phyloP scores from a whole-genome alignment of 2,797 vertebrate genomes.

The Acrossocheilus wenchowensis region DNA sequence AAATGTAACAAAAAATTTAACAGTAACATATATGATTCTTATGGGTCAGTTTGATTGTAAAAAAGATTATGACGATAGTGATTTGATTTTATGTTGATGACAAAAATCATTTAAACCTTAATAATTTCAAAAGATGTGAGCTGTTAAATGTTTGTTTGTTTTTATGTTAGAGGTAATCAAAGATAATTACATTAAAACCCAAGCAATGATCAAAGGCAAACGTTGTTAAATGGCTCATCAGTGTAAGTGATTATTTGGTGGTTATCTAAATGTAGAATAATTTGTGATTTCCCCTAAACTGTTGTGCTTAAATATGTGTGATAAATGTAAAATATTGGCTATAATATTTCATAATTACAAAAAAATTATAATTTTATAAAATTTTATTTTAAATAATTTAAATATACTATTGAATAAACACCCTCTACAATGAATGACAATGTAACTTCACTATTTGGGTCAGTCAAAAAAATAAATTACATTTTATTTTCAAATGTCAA shows the following conservation, averaged over 20 bases:
- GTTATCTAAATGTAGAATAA: slow-evolving; percentile 30
- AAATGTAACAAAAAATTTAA: neutral
- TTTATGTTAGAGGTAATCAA: slow-evolving; percentile 50
- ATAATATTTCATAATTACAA: neutral
- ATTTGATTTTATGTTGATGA: neutral
- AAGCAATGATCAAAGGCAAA: slow-evolving; percentile 63
- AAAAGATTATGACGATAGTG: neutral
- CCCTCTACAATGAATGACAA: neutral
- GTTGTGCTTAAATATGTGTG: neutral
- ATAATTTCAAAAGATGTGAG: neutral
- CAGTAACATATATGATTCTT: neutral
- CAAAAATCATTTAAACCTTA: neutral
- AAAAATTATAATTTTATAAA: neutral
- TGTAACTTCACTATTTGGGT: neutral
- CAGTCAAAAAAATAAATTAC: neutral
- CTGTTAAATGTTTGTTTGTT: neutral
- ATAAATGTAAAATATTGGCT: neutral
- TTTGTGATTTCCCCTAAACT: slow-evolving; percentile 16
- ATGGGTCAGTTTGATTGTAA: neutral
- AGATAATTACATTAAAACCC: slow-evolving; percentile 56
- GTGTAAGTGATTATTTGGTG: slow-evolving; percentile 30
- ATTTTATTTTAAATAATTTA: neutral
- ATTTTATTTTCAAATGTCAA: neutral
- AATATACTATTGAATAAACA: neutral
- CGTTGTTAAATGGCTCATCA: slow-evolving; percentile 16